Evolutionary conservation across 2,888 invertebrate species (phyloP).

Genomic region (Operophtera brumata): DNA sequence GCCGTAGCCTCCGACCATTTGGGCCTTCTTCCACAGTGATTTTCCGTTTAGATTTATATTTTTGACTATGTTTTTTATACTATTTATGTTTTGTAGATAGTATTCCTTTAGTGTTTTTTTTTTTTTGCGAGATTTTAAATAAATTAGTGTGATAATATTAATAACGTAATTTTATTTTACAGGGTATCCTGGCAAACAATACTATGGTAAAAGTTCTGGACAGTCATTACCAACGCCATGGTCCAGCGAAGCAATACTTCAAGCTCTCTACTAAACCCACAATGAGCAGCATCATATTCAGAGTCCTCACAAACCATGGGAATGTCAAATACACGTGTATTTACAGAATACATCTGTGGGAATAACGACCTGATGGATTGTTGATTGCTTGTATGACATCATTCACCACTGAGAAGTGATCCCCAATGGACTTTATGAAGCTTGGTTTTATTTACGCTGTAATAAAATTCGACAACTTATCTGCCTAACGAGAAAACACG

Average conservation of each 20-base stretch:
- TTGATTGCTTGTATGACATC: background rate
- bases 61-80: no score
- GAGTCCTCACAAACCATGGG: conserved; percentile 84
- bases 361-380: conserved; percentile 3
- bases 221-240: conserved; percentile 51
- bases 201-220: conserved; percentile 54
- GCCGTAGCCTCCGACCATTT: no score
- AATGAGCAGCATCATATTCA: conserved; percentile 65
- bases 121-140: no score
- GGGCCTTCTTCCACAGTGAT: no score
- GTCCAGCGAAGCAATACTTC: conserved; percentile 66
- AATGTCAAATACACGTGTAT: conserved; percentile 86
- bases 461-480: background rate
- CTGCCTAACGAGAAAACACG: background rate
- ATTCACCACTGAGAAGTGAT: background rate
- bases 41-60: no score
- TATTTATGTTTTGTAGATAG: no score
- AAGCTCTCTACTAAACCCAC: conserved; percentile 40
- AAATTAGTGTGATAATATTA: no score
- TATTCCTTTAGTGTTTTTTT: no score
- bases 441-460: background rate
- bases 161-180: conserved; percentile 20
- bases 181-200: conserved; percentile 62
- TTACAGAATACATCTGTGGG: conserved; percentile 85
- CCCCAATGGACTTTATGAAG: no score